A percentile compares a stretch with the other conserved stretches of the same genome.
These are phyloP conservation scores for Malacoctenus gilli DNA, from an alignment of 2,797 vertebrate species.

Conservation along the genomic window DNA sequence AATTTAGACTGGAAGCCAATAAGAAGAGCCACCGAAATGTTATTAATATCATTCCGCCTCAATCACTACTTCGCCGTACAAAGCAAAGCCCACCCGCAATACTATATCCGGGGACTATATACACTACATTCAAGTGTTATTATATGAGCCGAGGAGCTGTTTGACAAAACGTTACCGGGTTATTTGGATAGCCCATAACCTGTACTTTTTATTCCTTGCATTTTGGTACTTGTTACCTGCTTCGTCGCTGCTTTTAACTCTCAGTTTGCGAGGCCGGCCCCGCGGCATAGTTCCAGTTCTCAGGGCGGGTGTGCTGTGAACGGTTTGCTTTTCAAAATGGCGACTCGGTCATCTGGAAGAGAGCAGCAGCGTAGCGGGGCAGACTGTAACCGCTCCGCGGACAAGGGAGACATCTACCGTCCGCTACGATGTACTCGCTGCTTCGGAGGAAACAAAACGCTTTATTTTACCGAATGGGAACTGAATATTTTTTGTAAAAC, in stretches of 20 bases:
- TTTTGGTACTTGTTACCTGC: conserved; percentile 86
- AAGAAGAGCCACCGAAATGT: conserved; percentile 83
- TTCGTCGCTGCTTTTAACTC: conserved; percentile 85
- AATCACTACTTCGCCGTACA: conserved; percentile 83
- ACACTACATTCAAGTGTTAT: conserved; percentile 79
- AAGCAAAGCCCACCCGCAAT: conserved; percentile 84
- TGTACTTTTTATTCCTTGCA: conserved; percentile 78
- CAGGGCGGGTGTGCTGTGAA: conserved; percentile 84
- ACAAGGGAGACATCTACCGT: conserved; percentile 81
- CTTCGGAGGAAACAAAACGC: too few relatives aligned
- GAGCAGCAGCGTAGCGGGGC: neutral
- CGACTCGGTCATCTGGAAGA: conserved; percentile 65
- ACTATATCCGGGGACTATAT: conserved; percentile 92
- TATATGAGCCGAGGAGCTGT: conserved; percentile 62
- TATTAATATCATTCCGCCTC: conserved; percentile 92
- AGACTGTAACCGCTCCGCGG: conserved; percentile 40
- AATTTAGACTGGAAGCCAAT: conserved; percentile 82
- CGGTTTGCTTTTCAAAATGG: conserved; percentile 86
- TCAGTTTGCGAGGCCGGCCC: conserved; percentile 94
- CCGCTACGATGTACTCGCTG: neutral
- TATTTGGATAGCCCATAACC: conserved; percentile 64
- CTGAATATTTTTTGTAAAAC: too few relatives aligned
- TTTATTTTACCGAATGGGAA: too few relatives aligned
- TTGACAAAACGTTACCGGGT: conserved; percentile 40
- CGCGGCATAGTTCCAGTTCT: conserved; percentile 93